Percentiles rank a stretch among this genome's conserved stretches.
Evolutionary conservation across 2,113 vertebrate genomes (phyloP).

Genomic region (Indri indri): DNA sequence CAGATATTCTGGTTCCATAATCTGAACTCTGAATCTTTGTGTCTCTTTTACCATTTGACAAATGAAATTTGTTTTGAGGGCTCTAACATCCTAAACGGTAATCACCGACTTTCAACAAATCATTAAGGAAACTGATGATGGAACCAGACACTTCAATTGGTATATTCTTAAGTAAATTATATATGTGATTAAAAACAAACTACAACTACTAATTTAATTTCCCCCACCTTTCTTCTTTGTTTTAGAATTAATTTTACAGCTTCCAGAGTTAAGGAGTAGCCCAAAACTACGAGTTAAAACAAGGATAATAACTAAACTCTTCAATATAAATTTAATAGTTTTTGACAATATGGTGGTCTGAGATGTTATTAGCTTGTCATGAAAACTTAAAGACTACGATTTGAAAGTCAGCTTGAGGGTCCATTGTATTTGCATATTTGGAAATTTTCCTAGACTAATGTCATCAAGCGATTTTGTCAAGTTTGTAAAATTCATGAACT

Average conservation of each 20-base stretch:
- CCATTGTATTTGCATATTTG: constrained; percentile 69
- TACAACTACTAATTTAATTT: neutral
- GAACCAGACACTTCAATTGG: neutral
- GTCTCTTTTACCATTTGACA: neutral
- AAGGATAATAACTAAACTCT: constrained; percentile 40
- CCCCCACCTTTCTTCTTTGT: constrained; percentile 38
- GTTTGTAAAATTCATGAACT: constrained; percentile 77
- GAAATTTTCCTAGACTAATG: constrained; percentile 74
- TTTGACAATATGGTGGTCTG: constrained; percentile 27
- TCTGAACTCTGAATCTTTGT: neutral
- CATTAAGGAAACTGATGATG: neutral
- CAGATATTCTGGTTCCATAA: constrained; percentile 5
- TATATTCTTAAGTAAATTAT: constrained; percentile 16
- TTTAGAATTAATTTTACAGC: constrained; percentile 10
- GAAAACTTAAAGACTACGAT: constrained; percentile 17
- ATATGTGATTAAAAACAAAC: neutral
- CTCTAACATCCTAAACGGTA: neutral
- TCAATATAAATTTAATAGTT: neutral
- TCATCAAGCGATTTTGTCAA: constrained; percentile 56
- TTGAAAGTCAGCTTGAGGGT: constrained; percentile 56
- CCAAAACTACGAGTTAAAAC: constrained; percentile 26
- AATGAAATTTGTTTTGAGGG: neutral
- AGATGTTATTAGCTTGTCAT: constrained; percentile 39
- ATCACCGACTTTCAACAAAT: neutral
- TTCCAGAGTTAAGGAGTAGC: constrained; percentile 4